These are phyloP conservation scores for Micromesistius poutassou DNA, from an alignment of 2,797 vertebrate species.

Conservation along the genomic window DNA sequence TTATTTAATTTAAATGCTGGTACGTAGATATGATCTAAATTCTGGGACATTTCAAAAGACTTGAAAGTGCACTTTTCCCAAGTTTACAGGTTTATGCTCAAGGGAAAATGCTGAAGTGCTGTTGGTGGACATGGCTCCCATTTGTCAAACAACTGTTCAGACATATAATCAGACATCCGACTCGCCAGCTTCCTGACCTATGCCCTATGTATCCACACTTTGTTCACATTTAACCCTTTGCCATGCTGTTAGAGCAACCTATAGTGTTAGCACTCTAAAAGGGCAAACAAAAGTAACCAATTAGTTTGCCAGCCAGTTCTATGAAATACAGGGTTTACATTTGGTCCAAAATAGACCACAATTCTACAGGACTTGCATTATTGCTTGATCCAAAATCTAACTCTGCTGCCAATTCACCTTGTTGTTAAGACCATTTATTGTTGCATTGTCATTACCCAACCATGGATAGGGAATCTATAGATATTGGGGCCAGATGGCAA, in stretches of 20 bases:
- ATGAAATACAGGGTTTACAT: slow-evolving; percentile 28
- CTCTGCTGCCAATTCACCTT: neutral
- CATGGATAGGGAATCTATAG: slow-evolving; percentile 42
- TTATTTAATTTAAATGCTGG: slow-evolving; percentile 65
- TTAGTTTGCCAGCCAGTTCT: slow-evolving; percentile 58
- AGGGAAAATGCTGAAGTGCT: slow-evolving; percentile 83
- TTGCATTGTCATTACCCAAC: slow-evolving; percentile 16
- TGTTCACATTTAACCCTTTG: slow-evolving; percentile 58
- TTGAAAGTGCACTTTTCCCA: slow-evolving; percentile 97
- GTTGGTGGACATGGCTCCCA: slow-evolving; percentile 75
- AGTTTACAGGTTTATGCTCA: slow-evolving; percentile 94
- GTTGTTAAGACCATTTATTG: slow-evolving; percentile 1
- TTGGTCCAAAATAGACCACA: neutral
- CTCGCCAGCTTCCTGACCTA: slow-evolving; percentile 77
- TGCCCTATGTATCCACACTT: slow-evolving; percentile 47
- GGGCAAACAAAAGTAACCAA: slow-evolving; percentile 62
- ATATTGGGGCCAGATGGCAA: slow-evolving; percentile 77
- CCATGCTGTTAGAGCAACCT: slow-evolving; percentile 42
- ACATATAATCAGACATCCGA: slow-evolving; percentile 77
- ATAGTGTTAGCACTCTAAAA: slow-evolving; percentile 48
- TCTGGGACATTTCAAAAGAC: slow-evolving; percentile 87
- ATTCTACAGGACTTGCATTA: neutral
- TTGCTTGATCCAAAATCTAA: slow-evolving; percentile 2
- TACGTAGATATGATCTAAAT: slow-evolving; percentile 89
- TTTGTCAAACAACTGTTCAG: slow-evolving; percentile 72